These are phyloP conservation scores for Ptiloglossa arizonensis DNA, from an alignment of 1,140 invertebrate genomes.

Conservation along the genomic window DNA sequence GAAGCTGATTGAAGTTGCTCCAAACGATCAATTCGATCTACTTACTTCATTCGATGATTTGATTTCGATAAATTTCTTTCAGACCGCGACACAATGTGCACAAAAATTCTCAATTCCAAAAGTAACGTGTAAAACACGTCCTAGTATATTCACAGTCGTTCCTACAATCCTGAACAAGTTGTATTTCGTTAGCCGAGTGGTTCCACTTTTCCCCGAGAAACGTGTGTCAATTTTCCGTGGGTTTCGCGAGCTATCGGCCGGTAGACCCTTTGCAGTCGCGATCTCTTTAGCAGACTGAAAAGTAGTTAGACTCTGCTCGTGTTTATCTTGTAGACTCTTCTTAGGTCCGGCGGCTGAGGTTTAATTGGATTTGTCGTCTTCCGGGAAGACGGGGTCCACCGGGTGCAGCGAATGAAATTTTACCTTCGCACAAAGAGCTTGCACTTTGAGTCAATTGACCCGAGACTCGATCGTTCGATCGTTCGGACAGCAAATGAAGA, in stretches of 20 bases:
- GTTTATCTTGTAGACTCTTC: neutral
- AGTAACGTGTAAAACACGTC: no score
- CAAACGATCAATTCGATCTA: no score
- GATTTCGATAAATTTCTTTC: no score
- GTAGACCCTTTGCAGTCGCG: neutral
- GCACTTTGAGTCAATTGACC: constrained; percentile 24
- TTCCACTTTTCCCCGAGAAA: no score
- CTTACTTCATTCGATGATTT: no score
- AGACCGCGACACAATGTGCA: no score
- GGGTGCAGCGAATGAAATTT: constrained; percentile 19
- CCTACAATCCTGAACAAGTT: no score
- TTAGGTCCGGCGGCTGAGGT: constrained; percentile 10
- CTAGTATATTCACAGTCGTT: no score
- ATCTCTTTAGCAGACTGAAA: neutral
- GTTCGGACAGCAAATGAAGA: constrained; percentile 12
- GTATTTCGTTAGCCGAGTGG: no score
- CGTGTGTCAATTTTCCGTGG: neutral
- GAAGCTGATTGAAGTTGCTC: no score
- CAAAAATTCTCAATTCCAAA: no score
- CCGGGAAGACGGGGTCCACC: neutral
- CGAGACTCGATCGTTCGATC: constrained; percentile 14
- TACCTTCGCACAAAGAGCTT: constrained; percentile 18
- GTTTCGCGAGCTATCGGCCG: neutral
- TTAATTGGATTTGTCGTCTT: constrained; percentile 37
- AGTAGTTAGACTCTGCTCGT: constrained; percentile 26